phyloP scores from a whole-genome alignment of 2,888 invertebrate species.

The Myathropa florea region DNA sequence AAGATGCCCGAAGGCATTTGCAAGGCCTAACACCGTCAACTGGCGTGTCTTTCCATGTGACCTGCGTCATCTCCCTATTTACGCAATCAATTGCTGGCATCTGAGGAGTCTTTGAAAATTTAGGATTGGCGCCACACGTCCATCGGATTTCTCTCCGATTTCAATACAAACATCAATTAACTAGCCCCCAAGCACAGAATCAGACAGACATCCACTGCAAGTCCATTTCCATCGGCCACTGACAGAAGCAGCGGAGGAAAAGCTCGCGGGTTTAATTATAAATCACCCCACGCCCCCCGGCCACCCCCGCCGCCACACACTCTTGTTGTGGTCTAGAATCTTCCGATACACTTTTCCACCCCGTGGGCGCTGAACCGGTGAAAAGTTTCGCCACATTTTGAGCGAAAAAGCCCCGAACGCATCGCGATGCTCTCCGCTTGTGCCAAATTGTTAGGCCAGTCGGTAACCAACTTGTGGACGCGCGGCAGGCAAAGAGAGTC shows the following conservation, averaged over 20 bases:
- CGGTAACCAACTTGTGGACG: conserved; percentile 37
- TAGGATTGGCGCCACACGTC: conserved; percentile 33
- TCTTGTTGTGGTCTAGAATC: conserved; percentile 9
- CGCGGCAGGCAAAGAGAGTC: conserved; percentile 1
- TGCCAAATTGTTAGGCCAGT: conserved; percentile 28
- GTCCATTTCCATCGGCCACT: conserved; percentile 72
- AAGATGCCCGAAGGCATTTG: neutral
- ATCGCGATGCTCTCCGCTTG: neutral
- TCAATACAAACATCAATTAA: conserved; percentile 39
- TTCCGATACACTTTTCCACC: neutral
- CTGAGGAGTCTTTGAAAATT: conserved; percentile 7
- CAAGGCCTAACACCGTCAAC: neutral
- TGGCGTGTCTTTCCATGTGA: neutral
- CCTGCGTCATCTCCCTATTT: conserved; percentile 20
- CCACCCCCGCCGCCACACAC: neutral
- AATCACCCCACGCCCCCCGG: conserved; percentile 23
- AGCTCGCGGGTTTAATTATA: conserved; percentile 58
- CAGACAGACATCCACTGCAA: conserved; percentile 19
- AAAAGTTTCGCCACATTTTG: conserved; percentile 19
- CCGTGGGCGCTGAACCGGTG: conserved; percentile 1
- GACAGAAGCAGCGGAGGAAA: conserved; percentile 73
- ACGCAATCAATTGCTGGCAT: conserved; percentile 40
- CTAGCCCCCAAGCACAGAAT: conserved; percentile 13
- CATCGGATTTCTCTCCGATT: neutral
- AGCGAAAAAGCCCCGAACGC: conserved; percentile 2